Evolutionary conservation across 37 sponge, comb jelly and placozoan genomes (phyloP), one percentile per base, ranked within the genome.

Genomic region (Dysidea cf. avara): DNA sequence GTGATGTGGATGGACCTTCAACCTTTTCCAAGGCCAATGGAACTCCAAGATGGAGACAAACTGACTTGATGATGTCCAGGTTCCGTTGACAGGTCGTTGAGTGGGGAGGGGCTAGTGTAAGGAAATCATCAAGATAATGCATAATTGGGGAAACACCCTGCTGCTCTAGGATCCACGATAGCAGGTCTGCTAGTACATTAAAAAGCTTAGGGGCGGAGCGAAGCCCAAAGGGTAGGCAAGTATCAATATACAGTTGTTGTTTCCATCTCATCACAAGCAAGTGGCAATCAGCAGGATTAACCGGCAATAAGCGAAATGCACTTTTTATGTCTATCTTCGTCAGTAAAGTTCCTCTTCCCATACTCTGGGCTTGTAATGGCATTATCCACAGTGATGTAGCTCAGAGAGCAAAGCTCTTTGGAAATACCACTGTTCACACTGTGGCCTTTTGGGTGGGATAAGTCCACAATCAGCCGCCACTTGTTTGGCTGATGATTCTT

Each of bases 381-480:
- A 2, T 67, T 20, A 29, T 67, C 68, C 4, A 67, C 68, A 2
- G 50, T 21, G 14, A 47, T 30, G 9, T 72, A 72, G 9, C 22
- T 29, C 39, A 72, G 32, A 1, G 74, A 56, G 38, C 74, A 57
- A 2, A 72, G 47, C 22, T 56, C 64, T 14, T n/a, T 6, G 34
- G 24, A 49, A 9, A 62, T 24, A 6, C 76, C 62, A 48, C 62
- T 64, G 25, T 75, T 75, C 53, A 61, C 76, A 29, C 76, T 75
- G 22, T 20, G 7, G 34, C 20, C n/a, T 75, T 64, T n/a, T n/a
- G n/a, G n/a, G n/a, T n/a, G n/a, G n/a, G n/a, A n/a, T n/a, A n/a
- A n/a, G n/a, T n/a, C n/a, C 38, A 75, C 36, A 51, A 75, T 75
- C 12, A 75, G 34, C 1, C 64, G 62, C 76, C 76, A 61, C n/a